A percentile compares a stretch with the other conserved stretches of the same genome.
phyloP scores from a whole-genome alignment of 2,113 vertebrate species.

The Taurulus bubalis region DNA sequence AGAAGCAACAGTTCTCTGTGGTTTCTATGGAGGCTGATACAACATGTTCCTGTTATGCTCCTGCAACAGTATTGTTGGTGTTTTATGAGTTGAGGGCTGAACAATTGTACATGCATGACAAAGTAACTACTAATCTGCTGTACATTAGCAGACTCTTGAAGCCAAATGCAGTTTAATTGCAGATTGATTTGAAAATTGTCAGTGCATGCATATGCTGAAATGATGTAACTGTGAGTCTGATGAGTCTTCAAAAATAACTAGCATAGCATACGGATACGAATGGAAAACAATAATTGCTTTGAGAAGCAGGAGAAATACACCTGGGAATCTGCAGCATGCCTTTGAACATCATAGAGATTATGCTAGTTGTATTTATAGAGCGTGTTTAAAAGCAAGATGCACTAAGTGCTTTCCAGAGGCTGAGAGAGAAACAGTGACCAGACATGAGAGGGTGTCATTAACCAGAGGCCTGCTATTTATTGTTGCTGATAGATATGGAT shows the following conservation, averaged over 20 bases:
- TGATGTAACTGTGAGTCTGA: not conserved
- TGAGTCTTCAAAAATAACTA: not conserved
- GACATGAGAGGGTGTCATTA: not conserved
- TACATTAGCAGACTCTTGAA: not conserved
- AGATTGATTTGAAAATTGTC: not conserved
- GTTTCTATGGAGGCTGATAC: too few relatives aligned
- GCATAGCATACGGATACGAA: not conserved
- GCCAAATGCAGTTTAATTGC: not conserved
- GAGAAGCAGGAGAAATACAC: not conserved
- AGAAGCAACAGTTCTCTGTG: too few relatives aligned
- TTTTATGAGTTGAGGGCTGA: too few relatives aligned
- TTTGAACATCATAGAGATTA: not conserved
- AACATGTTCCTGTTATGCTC: too few relatives aligned
- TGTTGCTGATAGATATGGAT: constrained; percentile 3
- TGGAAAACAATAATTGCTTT: not conserved
- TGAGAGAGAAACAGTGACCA: not conserved
- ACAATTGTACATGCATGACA: too few relatives aligned
- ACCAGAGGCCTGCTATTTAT: not conserved
- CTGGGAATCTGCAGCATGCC: not conserved
- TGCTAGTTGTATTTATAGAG: constrained; percentile 1
- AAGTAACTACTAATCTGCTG: not conserved
- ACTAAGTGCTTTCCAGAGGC: not conserved
- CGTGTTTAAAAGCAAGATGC: not conserved
- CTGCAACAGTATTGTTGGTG: too few relatives aligned
- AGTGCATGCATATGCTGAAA: not conserved